A percentile compares a stretch with the other conserved stretches of the same genome.
Evolutionary conservation across 2,888 invertebrate genomes (phyloP).

Genomic region (Girardia tigrina): DNA sequence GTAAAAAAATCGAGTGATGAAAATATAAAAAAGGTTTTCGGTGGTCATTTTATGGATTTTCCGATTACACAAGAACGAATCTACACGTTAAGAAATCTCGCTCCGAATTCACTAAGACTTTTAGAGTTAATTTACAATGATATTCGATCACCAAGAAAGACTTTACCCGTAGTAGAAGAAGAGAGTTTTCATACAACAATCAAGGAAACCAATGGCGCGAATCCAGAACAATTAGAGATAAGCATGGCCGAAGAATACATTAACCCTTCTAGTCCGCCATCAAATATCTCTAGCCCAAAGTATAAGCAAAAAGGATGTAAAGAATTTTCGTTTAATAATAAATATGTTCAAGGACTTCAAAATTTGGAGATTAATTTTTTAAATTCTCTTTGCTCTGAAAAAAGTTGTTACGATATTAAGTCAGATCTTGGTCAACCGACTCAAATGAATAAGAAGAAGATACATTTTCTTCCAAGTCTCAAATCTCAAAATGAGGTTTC

Average conservation of each 20-base stretch:
- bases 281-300: neutral
- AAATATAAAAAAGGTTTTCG: neutral
- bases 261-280: too few species aligned
- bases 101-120: neutral
- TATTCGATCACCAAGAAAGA: too few species aligned
- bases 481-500: neutral
- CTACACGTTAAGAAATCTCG: neutral
- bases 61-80: neutral
- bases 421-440: neutral
- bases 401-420: neutral
- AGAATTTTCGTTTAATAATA: neutral
- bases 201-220: too few species aligned
- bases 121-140: neutral
- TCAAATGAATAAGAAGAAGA: neutral
- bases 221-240: too few species aligned
- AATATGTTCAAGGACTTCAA: neutral
- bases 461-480: neutral
- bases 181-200: too few species aligned
- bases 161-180: too few species aligned
- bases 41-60: neutral
- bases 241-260: too few species aligned
- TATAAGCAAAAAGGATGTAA: neutral
- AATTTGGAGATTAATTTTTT: neutral
- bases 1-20: neutral
- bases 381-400: conserved; percentile 8